phyloP scores from a whole-genome alignment of 2,888 invertebrate species.

The Drosophila fulvimacula region DNA sequence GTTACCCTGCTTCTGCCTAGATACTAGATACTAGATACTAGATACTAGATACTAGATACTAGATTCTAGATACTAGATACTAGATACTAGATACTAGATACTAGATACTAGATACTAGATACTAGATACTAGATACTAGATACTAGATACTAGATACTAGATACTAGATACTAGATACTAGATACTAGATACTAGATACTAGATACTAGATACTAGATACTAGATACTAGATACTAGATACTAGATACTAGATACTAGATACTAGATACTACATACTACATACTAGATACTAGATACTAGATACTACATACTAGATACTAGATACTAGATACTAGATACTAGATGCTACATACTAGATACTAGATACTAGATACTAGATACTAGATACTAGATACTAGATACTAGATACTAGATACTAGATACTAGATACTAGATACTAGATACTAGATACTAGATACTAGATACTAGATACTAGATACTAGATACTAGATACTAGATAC shows the following conservation, averaged over 20 bases:
- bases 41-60: background rate
- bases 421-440: background rate
- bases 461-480: background rate
- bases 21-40: background rate
- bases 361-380: background rate
- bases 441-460: too few relatives aligned
- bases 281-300: background rate
- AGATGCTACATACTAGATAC: background rate
- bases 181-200: background rate
- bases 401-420: background rate
- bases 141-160: background rate
- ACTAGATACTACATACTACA: background rate
- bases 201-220: background rate
- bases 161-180: background rate
- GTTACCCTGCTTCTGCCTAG: background rate
- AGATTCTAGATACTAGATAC: background rate
- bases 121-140: background rate
- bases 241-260: background rate
- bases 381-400: too few relatives aligned
- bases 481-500: slow-evolving; percentile 1
- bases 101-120: background rate
- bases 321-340: background rate
- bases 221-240: slow-evolving; percentile 1
- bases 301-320: background rate
- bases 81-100: background rate